Percentiles rank a stretch among this genome's conserved stretches.
Evolutionary conservation across 64 coral and sea anemone genomes (phyloP).

Genomic region (Porites lutea): DNA sequence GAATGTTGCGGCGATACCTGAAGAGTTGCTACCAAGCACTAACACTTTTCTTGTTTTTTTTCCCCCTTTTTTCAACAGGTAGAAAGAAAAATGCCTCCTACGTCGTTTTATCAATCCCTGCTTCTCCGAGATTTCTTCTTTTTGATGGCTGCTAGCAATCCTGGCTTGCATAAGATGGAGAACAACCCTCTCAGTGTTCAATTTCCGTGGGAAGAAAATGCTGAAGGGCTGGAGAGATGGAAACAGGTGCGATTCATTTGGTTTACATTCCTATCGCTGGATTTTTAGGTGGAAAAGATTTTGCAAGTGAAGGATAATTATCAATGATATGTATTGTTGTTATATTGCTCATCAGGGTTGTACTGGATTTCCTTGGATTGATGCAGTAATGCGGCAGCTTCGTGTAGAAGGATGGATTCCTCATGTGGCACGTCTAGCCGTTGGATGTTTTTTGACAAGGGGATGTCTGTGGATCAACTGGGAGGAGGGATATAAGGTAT

Average conservation of each 20-base stretch:
- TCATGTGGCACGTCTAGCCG: slow-evolving; percentile 84
- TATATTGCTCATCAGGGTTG: slow-evolving; percentile 40
- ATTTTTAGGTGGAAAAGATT: no score
- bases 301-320: background rate
- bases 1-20: no score
- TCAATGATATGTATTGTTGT: background rate
- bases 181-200: slow-evolving; percentile 36
- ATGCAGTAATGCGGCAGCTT: slow-evolving; percentile 90
- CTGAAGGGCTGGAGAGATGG: slow-evolving; percentile 30
- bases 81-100: background rate
- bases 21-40: no score
- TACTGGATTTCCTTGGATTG: slow-evolving; percentile 96
- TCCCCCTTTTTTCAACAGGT: background rate
- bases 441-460: slow-evolving; percentile 91
- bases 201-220: slow-evolving; percentile 40
- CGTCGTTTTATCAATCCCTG: background rate
- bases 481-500: slow-evolving; percentile 94
- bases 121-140: slow-evolving; percentile 51
- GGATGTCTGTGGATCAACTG: slow-evolving; percentile 97
- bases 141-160: background rate
- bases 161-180: slow-evolving; percentile 45
- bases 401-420: slow-evolving; percentile 86
- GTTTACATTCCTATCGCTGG: no score
- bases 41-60: no score
- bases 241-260: slow-evolving; percentile 26